Percentiles rank a stretch among this genome's conserved stretches.
Conservation (phyloP, 1,140 invertebrate genomes). For the Paracyclopina nana region DNA sequence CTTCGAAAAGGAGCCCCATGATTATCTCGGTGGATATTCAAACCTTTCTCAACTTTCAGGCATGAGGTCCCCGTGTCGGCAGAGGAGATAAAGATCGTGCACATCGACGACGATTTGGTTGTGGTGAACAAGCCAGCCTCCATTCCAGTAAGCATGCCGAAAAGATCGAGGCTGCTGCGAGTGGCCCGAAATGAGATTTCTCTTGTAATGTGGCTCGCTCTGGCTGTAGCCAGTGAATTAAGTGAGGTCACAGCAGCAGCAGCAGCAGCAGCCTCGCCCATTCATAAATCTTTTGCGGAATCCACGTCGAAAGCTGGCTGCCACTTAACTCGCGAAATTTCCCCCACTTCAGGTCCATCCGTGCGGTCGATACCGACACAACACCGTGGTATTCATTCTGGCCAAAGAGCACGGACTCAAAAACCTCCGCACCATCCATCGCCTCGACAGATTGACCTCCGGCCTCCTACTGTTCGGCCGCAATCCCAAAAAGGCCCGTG, state of each 20-base stretch:
- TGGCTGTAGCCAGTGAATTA: too few species aligned
- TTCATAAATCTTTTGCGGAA: too few species aligned
- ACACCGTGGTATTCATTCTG: slow-evolving; percentile 85
- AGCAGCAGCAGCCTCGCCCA: too few species aligned
- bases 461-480: slow-evolving; percentile 40
- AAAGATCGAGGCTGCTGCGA: too few species aligned
- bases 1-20: too few species aligned
- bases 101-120: slow-evolving; percentile 91
- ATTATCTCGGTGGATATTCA: too few species aligned
- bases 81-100: slow-evolving; percentile 78
- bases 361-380: slow-evolving; percentile 85
- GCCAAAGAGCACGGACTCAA: slow-evolving; percentile 86
- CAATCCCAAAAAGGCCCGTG: slow-evolving; percentile 67
- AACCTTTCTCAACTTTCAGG: slow-evolving; percentile 64
- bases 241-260: too few species aligned
- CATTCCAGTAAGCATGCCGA: slow-evolving; percentile 53
- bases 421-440: slow-evolving; percentile 72
- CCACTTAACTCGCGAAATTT: too few species aligned
- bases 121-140: slow-evolving; percentile 99
- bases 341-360: slow-evolving; percentile 56
- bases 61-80: slow-evolving; percentile 92
- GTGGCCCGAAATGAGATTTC: too few species aligned
- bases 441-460: slow-evolving; percentile 12
- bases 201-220: too few species aligned
- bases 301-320: too few species aligned